Evolutionary conservation across 2,113 vertebrate species (phyloP).

Genomic region (Pteruthius melanotis): DNA sequence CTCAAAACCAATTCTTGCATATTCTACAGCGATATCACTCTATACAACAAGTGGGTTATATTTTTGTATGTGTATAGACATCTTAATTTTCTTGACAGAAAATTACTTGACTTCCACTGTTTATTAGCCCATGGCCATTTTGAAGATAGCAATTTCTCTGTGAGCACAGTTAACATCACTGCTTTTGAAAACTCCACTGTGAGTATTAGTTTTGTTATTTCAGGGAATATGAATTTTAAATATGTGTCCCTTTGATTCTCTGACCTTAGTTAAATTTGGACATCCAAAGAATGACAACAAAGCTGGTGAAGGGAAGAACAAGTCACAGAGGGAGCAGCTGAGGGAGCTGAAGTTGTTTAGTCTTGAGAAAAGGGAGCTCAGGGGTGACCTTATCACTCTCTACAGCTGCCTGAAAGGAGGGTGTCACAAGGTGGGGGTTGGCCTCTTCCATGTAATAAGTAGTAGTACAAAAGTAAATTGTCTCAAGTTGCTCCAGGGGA

Average conservation of each 20-base stretch:
- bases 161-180: neutral
- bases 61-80: neutral
- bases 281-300: neutral
- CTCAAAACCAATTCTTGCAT: neutral
- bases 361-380: neutral
- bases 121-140: neutral
- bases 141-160: neutral
- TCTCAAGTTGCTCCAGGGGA: neutral
- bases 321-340: rapidly evolving
- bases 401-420: neutral
- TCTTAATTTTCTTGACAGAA: neutral
- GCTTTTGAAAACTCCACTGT: neutral
- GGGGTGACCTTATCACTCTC: too few species aligned
- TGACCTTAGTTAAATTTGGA: neutral
- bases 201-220: neutral
- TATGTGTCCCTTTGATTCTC: neutral
- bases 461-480: neutral
- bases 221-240: neutral
- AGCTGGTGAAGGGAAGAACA: neutral
- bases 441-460: neutral
- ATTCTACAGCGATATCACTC: neutral
- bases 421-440: rapidly evolving
- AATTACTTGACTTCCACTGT: neutral
- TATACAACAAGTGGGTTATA: neutral
- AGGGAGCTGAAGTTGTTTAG: neutral